Evolutionary conservation across 2,113 vertebrate species (phyloP), one percentile per base, ranked within the genome.

Genomic region (Lynx canadensis): DNA sequence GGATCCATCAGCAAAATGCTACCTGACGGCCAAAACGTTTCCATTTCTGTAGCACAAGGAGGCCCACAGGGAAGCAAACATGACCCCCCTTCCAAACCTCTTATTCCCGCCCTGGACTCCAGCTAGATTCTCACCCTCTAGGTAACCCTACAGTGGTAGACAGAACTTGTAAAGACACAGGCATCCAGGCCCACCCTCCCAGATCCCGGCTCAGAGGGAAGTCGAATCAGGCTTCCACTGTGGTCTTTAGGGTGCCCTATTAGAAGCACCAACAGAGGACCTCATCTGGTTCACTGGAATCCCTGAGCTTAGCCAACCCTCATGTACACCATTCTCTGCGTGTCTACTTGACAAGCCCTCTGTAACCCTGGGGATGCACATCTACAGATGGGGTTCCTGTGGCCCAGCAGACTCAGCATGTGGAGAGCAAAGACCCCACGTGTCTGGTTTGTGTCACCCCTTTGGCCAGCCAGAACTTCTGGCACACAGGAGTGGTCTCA

Each of bases 1-100:
- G 60, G 19, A 60, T 83, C n/a, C 29, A 94, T 48, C 52, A 73
- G 41, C 16, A 97, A 97, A 95, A 94, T 57, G 29, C 10, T 65
- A 78, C 50, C 19, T 78, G 29, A 84, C 60, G 25, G n/a, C 68
- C 66, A 91, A 83, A 95, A 80, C 11, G 66, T 89, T 91, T 81
- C n/a, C 29, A 65, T 76, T 55, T 81, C 80, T 82, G 31, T 21
- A 84, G 38, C 76, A 52, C 11, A 69, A 87, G 36, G 23, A 91
- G 50, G 68, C 33, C 33, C 57, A 91, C 12, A 4, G 27, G 23
- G 94, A 84, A 78, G n/a, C 29, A 82, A 87, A 73, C 45, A 85
- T 85, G 31, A 73, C 52, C 19, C 71, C 71, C 23, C 4, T 83
- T n/a, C 19, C 21, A 23, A 21, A 60, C 7, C n/a, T 89, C 73